phyloP scores from a whole-genome alignment of 2,888 invertebrate species.

The Xestobium rufovillosum region DNA sequence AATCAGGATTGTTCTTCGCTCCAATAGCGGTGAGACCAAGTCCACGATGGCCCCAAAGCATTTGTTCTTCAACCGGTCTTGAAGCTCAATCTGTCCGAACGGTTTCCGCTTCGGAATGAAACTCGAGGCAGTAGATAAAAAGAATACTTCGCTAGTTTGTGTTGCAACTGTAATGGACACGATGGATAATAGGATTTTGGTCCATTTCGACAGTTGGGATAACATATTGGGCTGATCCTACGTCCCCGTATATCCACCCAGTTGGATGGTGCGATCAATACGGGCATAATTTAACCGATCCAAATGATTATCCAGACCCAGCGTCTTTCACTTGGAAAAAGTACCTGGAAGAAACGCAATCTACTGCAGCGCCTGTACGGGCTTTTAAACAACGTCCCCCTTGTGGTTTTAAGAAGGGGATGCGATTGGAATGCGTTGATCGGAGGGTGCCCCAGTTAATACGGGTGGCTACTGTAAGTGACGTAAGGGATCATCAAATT shows the following conservation, averaged over 20 bases:
- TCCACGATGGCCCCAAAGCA: too few relatives aligned
- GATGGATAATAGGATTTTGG: constrained; percentile 76
- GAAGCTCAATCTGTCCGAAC: constrained; percentile 65
- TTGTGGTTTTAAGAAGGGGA: constrained; percentile 71
- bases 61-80: too few relatives aligned
- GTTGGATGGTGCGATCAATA: constrained; percentile 87
- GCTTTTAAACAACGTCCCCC: constrained; percentile 76
- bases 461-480: constrained; percentile 75
- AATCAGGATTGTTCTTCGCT: too few relatives aligned
- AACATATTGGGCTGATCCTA: constrained; percentile 89
- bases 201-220: constrained; percentile 95
- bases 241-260: constrained; percentile 87
- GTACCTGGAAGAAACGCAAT: constrained; percentile 70
- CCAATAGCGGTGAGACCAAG: too few relatives aligned
- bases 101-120: constrained; percentile 84
- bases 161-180: constrained; percentile 85
- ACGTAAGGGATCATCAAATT: constrained; percentile 67
- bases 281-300: constrained; percentile 69
- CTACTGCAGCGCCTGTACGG: constrained; percentile 67
- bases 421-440: constrained; percentile 86
- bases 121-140: constrained; percentile 87
- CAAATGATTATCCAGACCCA: constrained; percentile 66
- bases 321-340: constrained; percentile 76
- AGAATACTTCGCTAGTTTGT: constrained; percentile 69
- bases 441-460: constrained; percentile 74